Evolutionary conservation across 2,888 invertebrate genomes (phyloP), one percentile per base, ranked within the genome.

Genomic region (Embidobia sp.): DNA sequence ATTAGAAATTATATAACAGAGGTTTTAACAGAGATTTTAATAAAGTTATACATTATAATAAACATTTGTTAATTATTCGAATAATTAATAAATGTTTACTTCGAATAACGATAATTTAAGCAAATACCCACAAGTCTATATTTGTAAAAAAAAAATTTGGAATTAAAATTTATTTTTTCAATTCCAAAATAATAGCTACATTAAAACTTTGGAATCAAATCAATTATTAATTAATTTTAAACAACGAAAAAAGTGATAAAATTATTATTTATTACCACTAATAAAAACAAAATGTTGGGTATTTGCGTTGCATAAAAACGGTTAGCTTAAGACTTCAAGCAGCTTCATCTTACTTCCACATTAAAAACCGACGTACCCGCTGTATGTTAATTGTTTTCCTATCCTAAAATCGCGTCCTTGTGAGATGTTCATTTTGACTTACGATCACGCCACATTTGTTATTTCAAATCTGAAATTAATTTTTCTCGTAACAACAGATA

Each of bases 331-430:
- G 77, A 80, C 78, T 81, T 78, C 80, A 80, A 78, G 79, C 81
- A 83, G 84, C 79, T 82, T 84, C 69, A 82, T 79, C 80, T 78
- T 79, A 78, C 81, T 64, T 78, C 74, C 77, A 79, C 75, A 53
- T 79, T 79, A 74, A 75, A 79, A 76, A 78, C 81, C 77, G 79
- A 77, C 79, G 74, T 70, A 76, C 61, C 69, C 63, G 66, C 57
- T 61, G 63, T 63, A 77, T 73, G 66, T 73, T 67, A 59, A 76
- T 77, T 77, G 55, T 75, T 53, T 67, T 77, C 77, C 75, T 70
- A 63, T 69, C 77, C 75, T 80, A 48, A 77, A 81, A 81, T 80
- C 76, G 81, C 80, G 80, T 75, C 69, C 76, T 29, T 80, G 59
- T 75, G 74, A 77, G 83, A 79, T 77, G 46, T 79, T 73, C 64